Base-by-base conservation (phyloP, 2,888 invertebrate species). In the Harpalus rufipes region DNA sequence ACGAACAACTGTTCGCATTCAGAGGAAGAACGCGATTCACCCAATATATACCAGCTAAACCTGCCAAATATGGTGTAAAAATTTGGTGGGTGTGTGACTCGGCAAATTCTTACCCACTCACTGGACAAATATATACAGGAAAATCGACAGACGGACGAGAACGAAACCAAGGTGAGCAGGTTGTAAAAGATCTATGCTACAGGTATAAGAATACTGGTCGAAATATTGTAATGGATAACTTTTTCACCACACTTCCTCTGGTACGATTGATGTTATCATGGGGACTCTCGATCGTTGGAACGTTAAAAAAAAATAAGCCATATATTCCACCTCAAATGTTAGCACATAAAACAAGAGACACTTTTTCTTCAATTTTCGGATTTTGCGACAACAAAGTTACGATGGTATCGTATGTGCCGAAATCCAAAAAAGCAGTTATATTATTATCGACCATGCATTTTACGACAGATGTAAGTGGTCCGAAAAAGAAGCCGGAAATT, bases 1-100 rank as follows among this genome's bases (percentile, higher is more conserved):
- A 25, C 25, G 25, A 25, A 25, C 25, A 25, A 25, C 25, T 25
- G 25, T 25, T 25, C 25, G 25, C 25, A 25, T 25, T 25, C 25
- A 25, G 25, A 25, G 25, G 25, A 25, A 25, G 25, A 25, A 25
- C 25, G 25, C 25, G 25, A 25, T 25, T 25, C 25, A 25, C 25
- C 25, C 25, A 88, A 81, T 88, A 65, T 21, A 65, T 65, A 1
- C 65, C 25, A 18, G 1, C 68, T 0, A 68, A 25, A 68, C 25
- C 18, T 79, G 88, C 86, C n/a, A 87, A 88, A 74, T 88, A 88
- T 86, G n/a, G n/a, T n/a, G n/a, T n/a, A n/a, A n/a, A n/a, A n/a
- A n/a, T n/a, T n/a, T n/a, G n/a, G n/a, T n/a, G 87, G 88, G 86
- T 88, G 18, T 88, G 88, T 80, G 87, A 89, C 86, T 85, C 87